A percentile compares a stretch with the other conserved stretches of the same genome.
Conservation (phyloP, 2,888 invertebrate genomes). For the Epirrhoe tristata region DNA sequence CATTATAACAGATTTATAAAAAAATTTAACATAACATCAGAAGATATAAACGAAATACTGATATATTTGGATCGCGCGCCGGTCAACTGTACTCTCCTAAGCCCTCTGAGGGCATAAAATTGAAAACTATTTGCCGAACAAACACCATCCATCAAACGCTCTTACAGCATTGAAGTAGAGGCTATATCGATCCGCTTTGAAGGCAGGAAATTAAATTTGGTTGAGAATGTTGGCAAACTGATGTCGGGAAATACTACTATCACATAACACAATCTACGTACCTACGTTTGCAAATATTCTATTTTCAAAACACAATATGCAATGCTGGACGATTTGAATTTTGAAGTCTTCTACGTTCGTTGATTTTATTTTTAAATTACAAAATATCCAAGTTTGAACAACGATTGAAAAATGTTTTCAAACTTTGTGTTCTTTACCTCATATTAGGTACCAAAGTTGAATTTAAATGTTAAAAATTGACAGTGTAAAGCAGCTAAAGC, state of each 20-base stretch:
- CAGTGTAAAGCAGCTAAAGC: no score
- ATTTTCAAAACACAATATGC: no score
- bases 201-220: constrained; percentile 36
- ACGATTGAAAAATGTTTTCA: no score
- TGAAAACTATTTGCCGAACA: constrained; percentile 81
- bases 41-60: not conserved
- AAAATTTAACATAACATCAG: not conserved
- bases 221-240: constrained; percentile 4
- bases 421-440: no score
- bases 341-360: no score
- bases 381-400: no score
- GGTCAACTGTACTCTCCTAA: constrained; percentile 33
- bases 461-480: no score
- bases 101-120: constrained; percentile 65
- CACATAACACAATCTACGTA: not conserved
- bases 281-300: not conserved
- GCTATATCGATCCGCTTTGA: constrained; percentile 30
- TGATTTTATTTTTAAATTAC: no score
- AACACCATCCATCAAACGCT: constrained; percentile 81
- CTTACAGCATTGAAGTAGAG: constrained; percentile 70
- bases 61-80: not conserved
- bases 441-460: no score
- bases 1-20: not conserved
- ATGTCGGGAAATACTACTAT: constrained; percentile 6
- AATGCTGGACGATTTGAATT: no score